Percentiles rank a stretch among this genome's conserved stretches.
Conservation (phyloP, 1,140 invertebrate species). For the Charaxes varanes region DNA sequence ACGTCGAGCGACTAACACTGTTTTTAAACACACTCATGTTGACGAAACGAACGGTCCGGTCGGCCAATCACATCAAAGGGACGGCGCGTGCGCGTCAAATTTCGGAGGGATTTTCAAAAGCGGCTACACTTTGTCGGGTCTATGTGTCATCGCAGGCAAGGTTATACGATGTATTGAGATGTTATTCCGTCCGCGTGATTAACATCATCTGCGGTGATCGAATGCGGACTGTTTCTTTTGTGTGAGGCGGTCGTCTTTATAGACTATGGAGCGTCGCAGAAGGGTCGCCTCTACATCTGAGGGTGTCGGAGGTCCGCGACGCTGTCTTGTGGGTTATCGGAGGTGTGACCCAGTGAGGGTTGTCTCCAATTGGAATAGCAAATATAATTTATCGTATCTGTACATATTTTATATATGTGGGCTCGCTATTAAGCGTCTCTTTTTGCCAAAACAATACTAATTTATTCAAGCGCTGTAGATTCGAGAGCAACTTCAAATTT, state of each 20-base stretch:
- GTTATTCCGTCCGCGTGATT: slow-evolving; percentile 28
- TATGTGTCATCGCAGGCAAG: slow-evolving; percentile 42
- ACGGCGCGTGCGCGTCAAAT: slow-evolving; percentile 47
- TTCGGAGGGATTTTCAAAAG: slow-evolving; percentile 52
- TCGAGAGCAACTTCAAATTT: too few species aligned
- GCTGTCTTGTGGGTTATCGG: slow-evolving; percentile 52
- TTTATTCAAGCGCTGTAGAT: too few species aligned
- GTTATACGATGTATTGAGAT: slow-evolving; percentile 21
- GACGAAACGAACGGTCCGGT: slow-evolving; percentile 36
- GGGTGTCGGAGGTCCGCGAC: slow-evolving; percentile 43
- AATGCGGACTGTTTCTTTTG: slow-evolving; percentile 58
- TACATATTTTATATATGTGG: too few species aligned
- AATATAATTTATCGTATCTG: too few species aligned
- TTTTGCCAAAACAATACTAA: too few species aligned
- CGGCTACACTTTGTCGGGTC: slow-evolving; percentile 28
- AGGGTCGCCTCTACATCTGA: slow-evolving; percentile 48
- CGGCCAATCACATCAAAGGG: slow-evolving; percentile 53
- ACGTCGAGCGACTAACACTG: slow-evolving; percentile 58
- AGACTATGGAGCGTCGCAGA: slow-evolving; percentile 56
- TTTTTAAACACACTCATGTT: slow-evolving; percentile 56
- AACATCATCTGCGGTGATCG: slow-evolving; percentile 61
- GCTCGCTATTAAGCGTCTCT: too few species aligned
- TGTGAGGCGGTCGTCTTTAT: slow-evolving; percentile 57
- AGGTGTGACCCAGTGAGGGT: slow-evolving; percentile 33
- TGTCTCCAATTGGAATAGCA: too few species aligned